Conservation (phyloP, 2,113 vertebrate species). For the Prolemur simus region DNA sequence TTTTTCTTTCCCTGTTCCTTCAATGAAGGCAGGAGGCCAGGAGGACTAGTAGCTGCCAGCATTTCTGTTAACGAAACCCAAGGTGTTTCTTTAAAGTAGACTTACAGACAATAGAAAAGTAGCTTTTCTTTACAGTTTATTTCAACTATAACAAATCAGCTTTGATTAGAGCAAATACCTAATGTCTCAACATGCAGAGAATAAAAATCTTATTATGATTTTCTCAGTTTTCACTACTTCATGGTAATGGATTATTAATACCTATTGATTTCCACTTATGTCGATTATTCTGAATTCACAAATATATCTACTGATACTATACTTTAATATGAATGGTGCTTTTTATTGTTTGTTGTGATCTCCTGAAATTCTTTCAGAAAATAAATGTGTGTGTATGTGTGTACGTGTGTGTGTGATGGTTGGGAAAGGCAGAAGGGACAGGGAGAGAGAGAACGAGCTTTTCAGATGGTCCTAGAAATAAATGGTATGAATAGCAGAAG, state of each 20-base stretch:
- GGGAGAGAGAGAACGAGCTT: not conserved
- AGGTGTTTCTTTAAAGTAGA: slow-evolving; percentile 14
- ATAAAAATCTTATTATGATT: not conserved
- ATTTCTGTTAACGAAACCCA: slow-evolving; percentile 14
- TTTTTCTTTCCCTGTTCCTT: not conserved
- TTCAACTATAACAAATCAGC: not conserved
- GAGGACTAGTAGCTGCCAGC: not conserved
- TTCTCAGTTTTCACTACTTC: not conserved
- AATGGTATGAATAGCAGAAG: not conserved
- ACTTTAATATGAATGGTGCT: not conserved
- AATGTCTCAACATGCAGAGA: not conserved
- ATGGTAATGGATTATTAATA: not conserved
- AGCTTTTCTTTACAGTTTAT: not conserved
- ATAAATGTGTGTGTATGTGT: not conserved
- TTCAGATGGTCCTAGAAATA: not conserved
- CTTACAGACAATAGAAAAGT: not conserved
- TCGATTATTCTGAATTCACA: slow-evolving; percentile 11
- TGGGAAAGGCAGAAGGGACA: not conserved
- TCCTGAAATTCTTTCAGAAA: not conserved
- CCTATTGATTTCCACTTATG: not conserved
- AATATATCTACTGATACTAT: not conserved
- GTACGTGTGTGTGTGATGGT: not conserved
- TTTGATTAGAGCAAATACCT: slow-evolving; percentile 36
- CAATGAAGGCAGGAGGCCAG: not conserved
- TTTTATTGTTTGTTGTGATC: not conserved